A percentile compares a stretch with the other conserved stretches of the same genome.
Evolutionary conservation across 2,797 vertebrate genomes (phyloP).

Genomic region (Rallus crepitans): DNA sequence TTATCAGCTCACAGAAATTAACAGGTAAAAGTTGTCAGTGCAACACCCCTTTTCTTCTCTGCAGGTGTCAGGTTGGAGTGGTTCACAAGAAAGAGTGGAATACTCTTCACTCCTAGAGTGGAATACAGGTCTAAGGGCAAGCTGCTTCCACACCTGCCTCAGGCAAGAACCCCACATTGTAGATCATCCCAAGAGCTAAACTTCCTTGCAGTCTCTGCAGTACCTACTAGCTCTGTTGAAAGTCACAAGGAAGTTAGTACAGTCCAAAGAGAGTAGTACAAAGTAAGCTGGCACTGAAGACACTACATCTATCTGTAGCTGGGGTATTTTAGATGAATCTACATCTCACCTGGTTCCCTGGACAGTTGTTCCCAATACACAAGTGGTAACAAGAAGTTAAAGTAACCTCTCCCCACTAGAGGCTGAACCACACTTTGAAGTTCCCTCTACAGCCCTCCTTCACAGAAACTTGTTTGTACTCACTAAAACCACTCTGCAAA

Average conservation of each 20-base stretch:
- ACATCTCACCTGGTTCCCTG: not conserved
- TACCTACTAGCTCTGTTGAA: not conserved
- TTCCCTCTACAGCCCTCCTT: not conserved
- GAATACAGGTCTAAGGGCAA: not conserved
- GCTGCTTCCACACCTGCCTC: not conserved
- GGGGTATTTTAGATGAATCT: not conserved
- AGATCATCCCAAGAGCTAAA: not conserved
- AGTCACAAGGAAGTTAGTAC: not conserved
- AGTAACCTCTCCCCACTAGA: not conserved
- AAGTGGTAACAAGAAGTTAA: not conserved
- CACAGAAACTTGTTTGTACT: not conserved
- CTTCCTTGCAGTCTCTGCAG: not conserved
- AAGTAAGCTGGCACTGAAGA: not conserved
- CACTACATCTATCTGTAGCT: not conserved
- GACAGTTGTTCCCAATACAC: not conserved
- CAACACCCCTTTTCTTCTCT: not conserved
- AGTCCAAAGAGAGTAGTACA: not conserved
- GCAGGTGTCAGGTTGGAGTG: not conserved
- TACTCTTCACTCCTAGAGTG: too few relatives aligned
- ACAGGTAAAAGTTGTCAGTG: not conserved
- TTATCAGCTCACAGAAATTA: not conserved
- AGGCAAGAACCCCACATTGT: not conserved
- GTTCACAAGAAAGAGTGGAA: not conserved
- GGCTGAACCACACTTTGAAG: not conserved
- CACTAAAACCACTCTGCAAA: not conserved